Percentiles rank a stretch among this genome's conserved stretches.
Evolutionary conservation across 2,113 vertebrate genomes (phyloP).

Genomic region (Epinephelus lanceolatus): DNA sequence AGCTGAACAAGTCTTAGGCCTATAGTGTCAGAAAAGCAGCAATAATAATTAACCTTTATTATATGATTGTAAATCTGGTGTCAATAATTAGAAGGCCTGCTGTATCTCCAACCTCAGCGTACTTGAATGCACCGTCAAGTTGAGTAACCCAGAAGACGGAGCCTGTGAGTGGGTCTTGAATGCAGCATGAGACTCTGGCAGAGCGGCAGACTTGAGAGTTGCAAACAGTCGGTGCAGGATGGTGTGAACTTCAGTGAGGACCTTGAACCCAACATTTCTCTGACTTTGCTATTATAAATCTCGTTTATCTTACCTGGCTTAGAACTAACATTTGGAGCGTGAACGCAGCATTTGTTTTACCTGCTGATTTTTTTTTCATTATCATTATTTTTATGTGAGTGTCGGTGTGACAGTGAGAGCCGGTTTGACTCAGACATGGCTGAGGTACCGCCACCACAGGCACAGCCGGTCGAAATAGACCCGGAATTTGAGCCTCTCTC

Average conservation of each 20-base stretch:
- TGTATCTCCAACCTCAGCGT: not conserved
- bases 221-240: slow-evolving; percentile 33
- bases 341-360: not conserved
- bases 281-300: not conserved
- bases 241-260: slow-evolving; percentile 49
- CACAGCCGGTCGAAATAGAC: slow-evolving; percentile 86
- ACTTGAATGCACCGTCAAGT: slow-evolving; percentile 21
- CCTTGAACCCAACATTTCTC: not conserved
- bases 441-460: slow-evolving; percentile 80
- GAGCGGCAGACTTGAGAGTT: slow-evolving; percentile 58
- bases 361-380: not conserved
- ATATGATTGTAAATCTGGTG: not conserved
- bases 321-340: not conserved
- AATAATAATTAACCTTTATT: not conserved
- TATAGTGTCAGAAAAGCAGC: not conserved
- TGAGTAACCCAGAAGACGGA: slow-evolving; percentile 18
- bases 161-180: slow-evolving; percentile 58
- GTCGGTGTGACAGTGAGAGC: slow-evolving; percentile 40
- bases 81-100: not conserved
- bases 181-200: slow-evolving; percentile 55
- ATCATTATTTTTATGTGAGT: slow-evolving; percentile 24
- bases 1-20: not conserved
- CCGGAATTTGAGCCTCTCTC: slow-evolving; percentile 91
- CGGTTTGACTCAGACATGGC: slow-evolving; percentile 79
- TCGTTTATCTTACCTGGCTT: not conserved